Base-by-base conservation (phyloP, 2,797 vertebrate species). In the Etheostoma nigrum region DNA sequence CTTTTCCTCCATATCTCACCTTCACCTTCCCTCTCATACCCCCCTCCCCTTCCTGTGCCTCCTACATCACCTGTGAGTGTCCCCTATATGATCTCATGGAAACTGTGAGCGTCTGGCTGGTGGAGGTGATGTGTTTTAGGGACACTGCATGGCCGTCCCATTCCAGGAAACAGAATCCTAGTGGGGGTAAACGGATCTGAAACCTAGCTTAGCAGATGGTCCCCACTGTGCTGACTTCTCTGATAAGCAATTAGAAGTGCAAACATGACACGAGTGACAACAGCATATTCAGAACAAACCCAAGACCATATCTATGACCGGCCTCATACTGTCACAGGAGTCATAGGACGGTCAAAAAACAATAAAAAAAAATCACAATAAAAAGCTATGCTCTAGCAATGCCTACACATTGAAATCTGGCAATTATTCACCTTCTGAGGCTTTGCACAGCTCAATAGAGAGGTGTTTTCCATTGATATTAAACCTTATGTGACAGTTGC, bases 81-180 rank as follows among this genome's bases (percentile, higher is more conserved):
- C 81, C 79, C 67, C 55, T 30, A 72, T n/a, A 79, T 91, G 90
- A 93, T 81, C 78, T 92, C 85, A 93, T 92, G 92, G 93, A 93
- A 94, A 93, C 75, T 85, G 54, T 86, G 86, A 87, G 87, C 79
- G 60, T 76, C 33, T 61, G 74, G 59, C 81, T 71, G 81, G 77
- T 83, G 59, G 68, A 86, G 84, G 90, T 86, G 84, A 85, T 78
- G 86, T 63, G 72, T 87, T 92, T 91, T 86, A 67, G 87, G 90
- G 89, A 90, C 87, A 86, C 77, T 67, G 67, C 70, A 72, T 64
- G 78, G 82, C 79, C 23, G 30, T 87, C 88, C 82, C 84, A 75
- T 88, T 85, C 87, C 81, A 86, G 88, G 91, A 93, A 94, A 94
- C 89, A 83, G 82, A 93, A 92, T 86, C 91, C 90, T 86, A 76